Evolutionary conservation across 2,888 invertebrate species (phyloP).

Genomic region (Biston stratarius): DNA sequence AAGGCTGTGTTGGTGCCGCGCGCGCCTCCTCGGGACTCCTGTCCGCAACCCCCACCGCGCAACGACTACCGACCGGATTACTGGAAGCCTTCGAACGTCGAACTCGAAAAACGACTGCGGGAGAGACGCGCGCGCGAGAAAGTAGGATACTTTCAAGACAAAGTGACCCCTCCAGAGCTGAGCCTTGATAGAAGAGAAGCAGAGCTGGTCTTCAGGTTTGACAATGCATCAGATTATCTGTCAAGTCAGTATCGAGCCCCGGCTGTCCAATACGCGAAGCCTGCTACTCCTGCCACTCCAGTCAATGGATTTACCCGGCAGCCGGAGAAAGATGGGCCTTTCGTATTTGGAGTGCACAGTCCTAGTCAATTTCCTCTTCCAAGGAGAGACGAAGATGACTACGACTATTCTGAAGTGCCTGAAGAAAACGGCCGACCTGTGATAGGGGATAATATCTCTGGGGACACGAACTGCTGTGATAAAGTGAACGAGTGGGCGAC

Average conservation of each 20-base stretch:
- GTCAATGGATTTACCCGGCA: conserved; percentile 77
- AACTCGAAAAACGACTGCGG: conserved; percentile 78
- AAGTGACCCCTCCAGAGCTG: conserved; percentile 76
- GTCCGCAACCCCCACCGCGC: conserved; percentile 71
- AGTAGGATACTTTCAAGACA: conserved; percentile 82
- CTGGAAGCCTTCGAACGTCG: conserved; percentile 83
- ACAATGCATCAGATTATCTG: conserved; percentile 78
- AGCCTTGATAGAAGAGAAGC: conserved; percentile 80
- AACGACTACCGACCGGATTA: conserved; percentile 74
- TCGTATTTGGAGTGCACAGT: conserved; percentile 87
- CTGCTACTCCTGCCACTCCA: conserved; percentile 77
- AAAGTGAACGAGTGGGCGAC: conserved; percentile 83
- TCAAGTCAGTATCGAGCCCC: conserved; percentile 79
- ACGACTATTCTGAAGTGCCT: conserved; percentile 81
- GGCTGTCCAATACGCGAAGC: conserved; percentile 77
- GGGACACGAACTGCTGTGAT: conserved; percentile 83
- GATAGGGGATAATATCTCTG: conserved; percentile 76
- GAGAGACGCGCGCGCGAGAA: conserved; percentile 78
- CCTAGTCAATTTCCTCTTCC: conserved; percentile 81
- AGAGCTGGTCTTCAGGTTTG: conserved; percentile 81
- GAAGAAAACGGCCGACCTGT: conserved; percentile 75
- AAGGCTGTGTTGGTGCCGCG: conserved; percentile 78
- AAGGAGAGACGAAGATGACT: conserved; percentile 77
- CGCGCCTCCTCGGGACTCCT: conserved; percentile 77
- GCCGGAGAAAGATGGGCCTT: conserved; percentile 85